These are phyloP conservation scores for Neosalanx taihuensis DNA, from an alignment of 2,797 vertebrate genomes.

Conservation along the genomic window DNA sequence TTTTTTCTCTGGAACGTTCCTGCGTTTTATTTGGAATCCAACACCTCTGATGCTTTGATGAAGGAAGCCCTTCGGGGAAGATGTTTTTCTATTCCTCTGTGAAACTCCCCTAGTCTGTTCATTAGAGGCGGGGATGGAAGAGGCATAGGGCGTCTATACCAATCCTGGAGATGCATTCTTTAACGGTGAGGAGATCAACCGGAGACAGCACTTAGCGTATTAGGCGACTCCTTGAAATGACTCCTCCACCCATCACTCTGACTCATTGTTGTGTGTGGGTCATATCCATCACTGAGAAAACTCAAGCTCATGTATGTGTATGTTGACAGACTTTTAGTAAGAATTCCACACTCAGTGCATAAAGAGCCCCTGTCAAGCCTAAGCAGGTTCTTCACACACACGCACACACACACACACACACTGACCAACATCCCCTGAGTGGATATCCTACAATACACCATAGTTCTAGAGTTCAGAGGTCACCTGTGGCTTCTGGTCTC, in stretches of 20 bases:
- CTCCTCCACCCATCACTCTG: neutral
- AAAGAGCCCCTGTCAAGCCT: slow-evolving; percentile 21
- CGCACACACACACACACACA: neutral
- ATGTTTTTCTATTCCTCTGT: slow-evolving; percentile 8
- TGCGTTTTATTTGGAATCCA: neutral
- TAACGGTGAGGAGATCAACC: slow-evolving; percentile 36
- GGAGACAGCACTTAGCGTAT: slow-evolving; percentile 51
- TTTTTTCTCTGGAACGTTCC: neutral
- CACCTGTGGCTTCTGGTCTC: slow-evolving; percentile 74
- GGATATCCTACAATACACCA: slow-evolving; percentile 44
- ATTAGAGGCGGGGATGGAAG: neutral
- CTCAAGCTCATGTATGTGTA: neutral
- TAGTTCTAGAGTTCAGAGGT: slow-evolving; percentile 68
- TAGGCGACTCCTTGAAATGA: slow-evolving; percentile 22
- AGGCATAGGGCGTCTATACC: neutral
- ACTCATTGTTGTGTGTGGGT: neutral
- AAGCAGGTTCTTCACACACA: slow-evolving; percentile 32
- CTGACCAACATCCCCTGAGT: slow-evolving; percentile 48
- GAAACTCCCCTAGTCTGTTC: neutral
- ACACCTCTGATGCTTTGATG: neutral
- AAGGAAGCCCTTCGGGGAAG: neutral
- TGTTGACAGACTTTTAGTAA: neutral
- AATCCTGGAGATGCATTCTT: slow-evolving; percentile 42
- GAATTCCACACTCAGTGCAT: slow-evolving; percentile 8
- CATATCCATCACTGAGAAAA: neutral